Conservation (phyloP, 23 tunicate species). For the Diplosoma virens region DNA sequence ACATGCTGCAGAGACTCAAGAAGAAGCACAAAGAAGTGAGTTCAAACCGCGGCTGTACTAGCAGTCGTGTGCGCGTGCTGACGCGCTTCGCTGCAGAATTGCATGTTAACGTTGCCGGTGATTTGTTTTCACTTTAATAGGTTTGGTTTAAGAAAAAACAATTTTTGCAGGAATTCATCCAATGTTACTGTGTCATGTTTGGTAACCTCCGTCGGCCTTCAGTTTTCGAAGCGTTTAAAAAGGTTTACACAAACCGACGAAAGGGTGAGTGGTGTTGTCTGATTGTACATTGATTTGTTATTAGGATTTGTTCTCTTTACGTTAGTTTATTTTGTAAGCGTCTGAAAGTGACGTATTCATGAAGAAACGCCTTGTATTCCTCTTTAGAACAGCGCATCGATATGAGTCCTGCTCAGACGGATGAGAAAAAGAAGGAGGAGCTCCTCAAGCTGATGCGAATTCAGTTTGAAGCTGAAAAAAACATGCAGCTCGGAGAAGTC, state of each 20-base stretch:
- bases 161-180: slow-evolving; percentile 7
- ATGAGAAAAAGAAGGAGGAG: slow-evolving; percentile 64
- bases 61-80: too few relatives aligned
- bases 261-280: too few relatives aligned
- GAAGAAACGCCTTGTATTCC: too few relatives aligned
- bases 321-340: too few relatives aligned
- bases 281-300: too few relatives aligned
- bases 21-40: slow-evolving; percentile 64
- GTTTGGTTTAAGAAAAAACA: too few relatives aligned
- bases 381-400: slow-evolving; percentile 26
- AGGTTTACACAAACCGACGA: not conserved
- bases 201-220: slow-evolving; percentile 31
- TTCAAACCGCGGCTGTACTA: too few relatives aligned
- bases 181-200: slow-evolving; percentile 5
- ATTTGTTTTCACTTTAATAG: too few relatives aligned
- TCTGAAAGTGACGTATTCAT: too few relatives aligned
- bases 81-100: too few relatives aligned
- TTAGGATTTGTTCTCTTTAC: too few relatives aligned
- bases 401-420: slow-evolving; percentile 63
- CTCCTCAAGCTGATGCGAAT: slow-evolving; percentile 32
- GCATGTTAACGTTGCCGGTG: too few relatives aligned
- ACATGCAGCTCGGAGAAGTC: slow-evolving; percentile 13
- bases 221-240: slow-evolving; percentile 17
- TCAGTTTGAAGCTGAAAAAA: slow-evolving; percentile 40
- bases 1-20: slow-evolving; percentile 24